Conservation (phyloP, 1,140 invertebrate genomes). For the Sycophaga agraensis region DNA sequence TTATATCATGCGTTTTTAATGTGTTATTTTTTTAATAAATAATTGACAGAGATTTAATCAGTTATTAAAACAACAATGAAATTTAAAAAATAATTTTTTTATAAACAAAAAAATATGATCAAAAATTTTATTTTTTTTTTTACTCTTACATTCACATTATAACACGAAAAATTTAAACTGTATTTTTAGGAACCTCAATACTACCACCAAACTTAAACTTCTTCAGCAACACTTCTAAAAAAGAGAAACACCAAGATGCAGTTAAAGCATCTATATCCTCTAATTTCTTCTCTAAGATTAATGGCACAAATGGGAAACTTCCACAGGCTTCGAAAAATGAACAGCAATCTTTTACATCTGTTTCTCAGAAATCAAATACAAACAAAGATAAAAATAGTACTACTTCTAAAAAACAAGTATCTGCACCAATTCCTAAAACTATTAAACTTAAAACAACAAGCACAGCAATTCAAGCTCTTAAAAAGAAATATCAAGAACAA, state of each 20-base stretch:
- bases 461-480: constrained; percentile 62
- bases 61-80: no score
- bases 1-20: no score
- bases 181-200: constrained; percentile 65
- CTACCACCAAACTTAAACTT: constrained; percentile 75
- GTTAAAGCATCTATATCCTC: constrained; percentile 18
- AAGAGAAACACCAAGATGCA: constrained; percentile 40
- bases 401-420: constrained; percentile 37
- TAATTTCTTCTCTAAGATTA: constrained; percentile 32
- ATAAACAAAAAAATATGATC: no score
- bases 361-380: constrained; percentile 30
- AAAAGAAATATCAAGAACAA: constrained; percentile 69
- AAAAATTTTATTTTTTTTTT: background rate
- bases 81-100: no score
- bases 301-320: background rate
- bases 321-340: background rate
- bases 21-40: background rate
- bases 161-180: no score
- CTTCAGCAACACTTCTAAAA: constrained; percentile 63
- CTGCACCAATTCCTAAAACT: constrained; percentile 34
- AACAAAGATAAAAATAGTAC: constrained; percentile 38
- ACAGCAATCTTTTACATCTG: background rate
- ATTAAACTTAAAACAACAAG: constrained; percentile 49
- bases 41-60: background rate
- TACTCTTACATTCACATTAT: background rate